Evolutionary conservation across 2,113 vertebrate genomes (phyloP), one percentile per base, ranked within the genome.

Genomic region (Bambusicola thoracicus): DNA sequence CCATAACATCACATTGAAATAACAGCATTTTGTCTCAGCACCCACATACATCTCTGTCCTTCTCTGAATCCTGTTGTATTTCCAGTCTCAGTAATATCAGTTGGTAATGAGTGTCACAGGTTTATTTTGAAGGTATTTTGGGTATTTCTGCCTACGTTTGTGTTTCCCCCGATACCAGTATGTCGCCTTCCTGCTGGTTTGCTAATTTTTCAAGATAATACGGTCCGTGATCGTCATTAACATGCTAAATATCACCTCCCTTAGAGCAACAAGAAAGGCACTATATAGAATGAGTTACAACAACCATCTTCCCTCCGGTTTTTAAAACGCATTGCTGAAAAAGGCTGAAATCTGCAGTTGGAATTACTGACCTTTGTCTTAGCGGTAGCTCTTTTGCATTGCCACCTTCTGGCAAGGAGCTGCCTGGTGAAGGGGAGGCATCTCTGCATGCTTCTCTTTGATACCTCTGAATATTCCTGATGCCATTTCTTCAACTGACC

Each of bases 1-100:
- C 85, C 30, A 2, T 3, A 19, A 65, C 10, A 13, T 38, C 44
- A 27, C 14, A 12, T 13, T 53, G 48, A 19, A 68, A 48, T 3
- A 4, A 25, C 51, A 6, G 11, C 2, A 8, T 27, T 84, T 25
- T 8, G 3, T 22, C 76, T 66, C 20, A 14, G 41, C 44, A 48
- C 17, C 4, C 0, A 6, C 6, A 13, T 7, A 4, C 25, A 7
- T 4, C 11, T 1, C 30, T 36, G 1, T 5, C 7, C 41, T 75
- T 25, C 30, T 27, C 62, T 58, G 58, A 65, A 14, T 30, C 21
- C 69, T 86, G 3, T 18, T 36, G 14, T 27, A 19, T 25, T 7
- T 24, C 69, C 63, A 6, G 20, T 48, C 20, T 56, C 73, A 17
- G 32, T 27, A 36, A 20, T 14, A 48, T 6, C 56, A 25, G 8